These are phyloP conservation scores for Chaetophractus vellerosus DNA, from an alignment of 2,797 vertebrate genomes.

Conservation along the genomic window DNA sequence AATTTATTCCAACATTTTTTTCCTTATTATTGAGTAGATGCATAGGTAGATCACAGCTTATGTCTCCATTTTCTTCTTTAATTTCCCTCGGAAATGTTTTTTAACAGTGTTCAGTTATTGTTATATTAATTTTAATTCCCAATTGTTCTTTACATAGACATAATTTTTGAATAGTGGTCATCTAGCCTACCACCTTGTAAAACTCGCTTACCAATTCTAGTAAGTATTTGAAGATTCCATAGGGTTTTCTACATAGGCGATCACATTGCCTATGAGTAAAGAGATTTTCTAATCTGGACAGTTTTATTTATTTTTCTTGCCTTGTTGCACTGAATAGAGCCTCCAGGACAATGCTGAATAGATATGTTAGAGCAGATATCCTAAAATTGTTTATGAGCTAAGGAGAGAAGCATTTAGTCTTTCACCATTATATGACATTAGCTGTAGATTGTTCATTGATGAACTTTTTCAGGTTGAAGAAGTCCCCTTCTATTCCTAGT, in stretches of 20 bases:
- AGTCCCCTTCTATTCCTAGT: no score
- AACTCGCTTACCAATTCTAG: neutral
- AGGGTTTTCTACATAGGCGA: neutral
- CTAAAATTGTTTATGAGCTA: no score
- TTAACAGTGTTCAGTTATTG: neutral
- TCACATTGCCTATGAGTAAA: conserved; percentile 26
- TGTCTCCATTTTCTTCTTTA: conserved; percentile 1
- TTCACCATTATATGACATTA: no score
- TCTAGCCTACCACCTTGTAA: neutral
- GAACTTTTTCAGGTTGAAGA: no score
- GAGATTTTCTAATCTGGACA: neutral
- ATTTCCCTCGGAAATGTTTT: neutral
- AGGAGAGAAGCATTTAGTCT: no score
- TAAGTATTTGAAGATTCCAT: neutral
- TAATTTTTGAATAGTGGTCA: conserved; percentile 25
- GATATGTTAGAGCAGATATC: no score
- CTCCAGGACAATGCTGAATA: no score
- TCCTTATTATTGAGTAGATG: neutral
- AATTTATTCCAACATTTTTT: neutral
- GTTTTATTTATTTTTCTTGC: conserved; percentile 28
- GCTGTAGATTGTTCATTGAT: no score
- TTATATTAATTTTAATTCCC: neutral
- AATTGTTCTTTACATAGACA: neutral
- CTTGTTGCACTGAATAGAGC: neutral
- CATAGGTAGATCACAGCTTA: neutral